Conservation (phyloP, 2,113 vertebrate species). For the Saccopteryx bilineata region DNA sequence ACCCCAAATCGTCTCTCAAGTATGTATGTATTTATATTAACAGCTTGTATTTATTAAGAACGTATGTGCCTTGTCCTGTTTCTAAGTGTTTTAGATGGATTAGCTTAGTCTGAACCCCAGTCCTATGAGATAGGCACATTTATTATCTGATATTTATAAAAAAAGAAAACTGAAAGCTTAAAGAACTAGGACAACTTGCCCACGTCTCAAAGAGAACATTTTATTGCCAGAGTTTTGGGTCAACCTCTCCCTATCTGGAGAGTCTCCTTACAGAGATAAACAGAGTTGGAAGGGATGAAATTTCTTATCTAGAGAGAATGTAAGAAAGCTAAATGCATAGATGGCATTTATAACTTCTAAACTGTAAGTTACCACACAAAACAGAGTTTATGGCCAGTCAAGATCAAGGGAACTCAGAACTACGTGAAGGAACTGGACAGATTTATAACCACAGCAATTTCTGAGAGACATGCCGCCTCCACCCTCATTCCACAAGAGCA, state of each 20-base stretch:
- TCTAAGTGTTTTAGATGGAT: neutral
- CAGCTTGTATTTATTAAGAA: neutral
- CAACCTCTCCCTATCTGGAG: neutral
- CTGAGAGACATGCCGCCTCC: neutral
- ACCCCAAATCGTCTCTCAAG: neutral
- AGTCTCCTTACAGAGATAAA: neutral
- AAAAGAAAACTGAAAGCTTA: slow-evolving; percentile 34
- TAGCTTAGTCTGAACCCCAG: neutral
- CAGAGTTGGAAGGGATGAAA: neutral
- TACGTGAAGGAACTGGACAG: neutral
- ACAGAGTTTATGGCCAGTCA: neutral
- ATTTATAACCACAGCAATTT: neutral
- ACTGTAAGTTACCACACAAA: neutral
- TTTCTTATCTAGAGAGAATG: neutral
- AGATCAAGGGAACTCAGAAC: neutral
- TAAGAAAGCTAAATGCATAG: neutral
- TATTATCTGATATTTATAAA: neutral
- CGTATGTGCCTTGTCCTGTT: neutral
- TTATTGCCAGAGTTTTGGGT: neutral
- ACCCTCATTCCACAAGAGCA: neutral
- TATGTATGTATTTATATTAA: neutral
- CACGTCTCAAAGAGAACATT: slow-evolving; percentile 13
- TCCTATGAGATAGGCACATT: neutral
- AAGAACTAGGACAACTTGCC: neutral
- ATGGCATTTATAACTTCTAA: neutral